phyloP scores from a whole-genome alignment of 2,888 invertebrate species.

The Dysmachus trigonus region DNA sequence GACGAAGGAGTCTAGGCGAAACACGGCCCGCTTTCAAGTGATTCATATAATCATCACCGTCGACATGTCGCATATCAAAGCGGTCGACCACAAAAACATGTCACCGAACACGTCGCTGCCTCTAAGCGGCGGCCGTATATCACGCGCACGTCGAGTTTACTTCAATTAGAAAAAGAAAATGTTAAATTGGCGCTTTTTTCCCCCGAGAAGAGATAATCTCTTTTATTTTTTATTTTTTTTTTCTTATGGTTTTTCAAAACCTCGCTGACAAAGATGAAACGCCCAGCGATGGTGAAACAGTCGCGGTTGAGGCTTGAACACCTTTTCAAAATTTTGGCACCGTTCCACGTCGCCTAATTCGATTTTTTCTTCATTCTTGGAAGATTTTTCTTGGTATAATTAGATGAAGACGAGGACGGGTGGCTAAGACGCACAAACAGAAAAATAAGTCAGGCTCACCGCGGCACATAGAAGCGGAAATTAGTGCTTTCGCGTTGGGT shows the following conservation, averaged over 20 bases:
- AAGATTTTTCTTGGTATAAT: neutral
- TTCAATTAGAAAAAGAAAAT: slow-evolving; percentile 35
- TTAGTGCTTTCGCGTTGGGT: neutral
- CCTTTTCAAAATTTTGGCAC: slow-evolving; percentile 30
- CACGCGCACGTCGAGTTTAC: slow-evolving; percentile 29
- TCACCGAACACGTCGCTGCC: slow-evolving; percentile 11
- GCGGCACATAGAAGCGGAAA: neutral
- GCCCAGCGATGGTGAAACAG: neutral
- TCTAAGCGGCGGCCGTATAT: neutral
- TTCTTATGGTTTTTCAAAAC: neutral
- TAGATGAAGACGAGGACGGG: neutral
- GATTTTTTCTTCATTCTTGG: slow-evolving; percentile 31
- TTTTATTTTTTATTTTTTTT: neutral
- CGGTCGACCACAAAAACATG: slow-evolving; percentile 21
- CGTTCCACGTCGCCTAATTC: neutral
- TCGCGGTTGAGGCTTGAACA: neutral
- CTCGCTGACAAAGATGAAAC: slow-evolving; percentile 19
- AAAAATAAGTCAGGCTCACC: neutral
- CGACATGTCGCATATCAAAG: slow-evolving; percentile 16
- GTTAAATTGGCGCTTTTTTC: neutral
- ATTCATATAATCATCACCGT: slow-evolving; percentile 32
- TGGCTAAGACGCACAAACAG: no score
- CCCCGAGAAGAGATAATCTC: neutral
- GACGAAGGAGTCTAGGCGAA: neutral
- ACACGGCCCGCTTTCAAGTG: slow-evolving; percentile 6